Evolutionary conservation across 2,888 invertebrate species (phyloP).

Genomic region (Ornithoptera alexandrae): DNA sequence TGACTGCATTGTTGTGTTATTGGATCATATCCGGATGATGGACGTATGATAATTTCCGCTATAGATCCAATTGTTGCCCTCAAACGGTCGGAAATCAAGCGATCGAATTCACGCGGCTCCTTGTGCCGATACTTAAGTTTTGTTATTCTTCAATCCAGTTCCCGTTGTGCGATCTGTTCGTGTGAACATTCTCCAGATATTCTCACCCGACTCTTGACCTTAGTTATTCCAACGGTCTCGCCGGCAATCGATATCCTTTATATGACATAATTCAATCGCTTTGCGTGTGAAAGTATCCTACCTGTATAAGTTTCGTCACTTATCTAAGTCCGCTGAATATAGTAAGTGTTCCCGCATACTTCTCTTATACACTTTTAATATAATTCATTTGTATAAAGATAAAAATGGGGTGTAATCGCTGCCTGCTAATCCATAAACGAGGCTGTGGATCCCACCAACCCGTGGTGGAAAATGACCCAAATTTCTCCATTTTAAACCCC

Average conservation of each 20-base stretch:
- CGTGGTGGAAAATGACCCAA: too few relatives aligned
- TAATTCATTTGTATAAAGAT: too few relatives aligned
- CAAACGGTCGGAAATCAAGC: slow-evolving; percentile 49
- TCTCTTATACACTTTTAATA: too few relatives aligned
- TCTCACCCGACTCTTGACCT: slow-evolving; percentile 53
- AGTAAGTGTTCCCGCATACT: too few relatives aligned
- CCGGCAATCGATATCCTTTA: slow-evolving; percentile 30
- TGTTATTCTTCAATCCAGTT: slow-evolving; percentile 76
- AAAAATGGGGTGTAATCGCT: too few relatives aligned
- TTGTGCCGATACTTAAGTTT: slow-evolving; percentile 42
- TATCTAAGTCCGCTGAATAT: too few relatives aligned
- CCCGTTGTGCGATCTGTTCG: slow-evolving; percentile 66
- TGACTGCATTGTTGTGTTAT: slow-evolving; percentile 57
- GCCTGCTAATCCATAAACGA: too few relatives aligned
- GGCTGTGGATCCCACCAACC: too few relatives aligned
- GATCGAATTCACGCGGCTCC: slow-evolving; percentile 47
- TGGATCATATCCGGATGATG: slow-evolving; percentile 72
- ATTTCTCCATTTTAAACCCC: too few relatives aligned
- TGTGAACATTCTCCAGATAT: slow-evolving; percentile 54
- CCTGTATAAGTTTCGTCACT: too few relatives aligned
- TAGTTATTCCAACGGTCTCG: slow-evolving; percentile 60
- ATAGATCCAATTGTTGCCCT: slow-evolving; percentile 48
- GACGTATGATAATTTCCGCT: slow-evolving; percentile 72
- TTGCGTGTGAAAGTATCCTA: slow-evolving; percentile 18
- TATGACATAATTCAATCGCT: slow-evolving; percentile 2